These are phyloP conservation scores for Sus cebifrons DNA, from an alignment of 2,797 vertebrate species.

Conservation along the genomic window DNA sequence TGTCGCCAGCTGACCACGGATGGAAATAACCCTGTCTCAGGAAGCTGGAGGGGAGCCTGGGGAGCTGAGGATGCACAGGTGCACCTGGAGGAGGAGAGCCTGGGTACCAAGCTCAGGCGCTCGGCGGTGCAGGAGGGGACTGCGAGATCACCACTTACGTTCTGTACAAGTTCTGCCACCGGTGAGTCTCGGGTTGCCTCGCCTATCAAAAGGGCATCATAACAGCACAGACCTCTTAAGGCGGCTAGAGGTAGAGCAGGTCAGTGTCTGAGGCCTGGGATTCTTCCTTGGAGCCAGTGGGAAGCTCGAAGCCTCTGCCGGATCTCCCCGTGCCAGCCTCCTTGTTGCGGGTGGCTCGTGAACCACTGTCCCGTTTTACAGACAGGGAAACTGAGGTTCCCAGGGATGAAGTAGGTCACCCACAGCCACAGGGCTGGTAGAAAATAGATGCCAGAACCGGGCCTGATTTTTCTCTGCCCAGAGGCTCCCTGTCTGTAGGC, in stretches of 20 bases:
- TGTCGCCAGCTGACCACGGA: background rate
- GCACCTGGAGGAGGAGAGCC: background rate
- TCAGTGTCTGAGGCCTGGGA: background rate
- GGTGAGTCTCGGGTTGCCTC: background rate
- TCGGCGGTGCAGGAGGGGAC: background rate
- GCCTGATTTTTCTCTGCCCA: background rate
- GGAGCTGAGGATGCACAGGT: background rate
- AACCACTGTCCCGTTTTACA: background rate
- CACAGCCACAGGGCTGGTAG: background rate
- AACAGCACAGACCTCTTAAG: background rate
- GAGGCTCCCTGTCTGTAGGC: background rate
- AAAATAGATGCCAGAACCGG: background rate
- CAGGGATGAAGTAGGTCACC: background rate
- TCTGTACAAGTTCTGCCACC: background rate
- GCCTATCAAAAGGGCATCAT: background rate
- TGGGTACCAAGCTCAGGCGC: background rate
- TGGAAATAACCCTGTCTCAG: background rate
- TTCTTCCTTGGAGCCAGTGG: background rate
- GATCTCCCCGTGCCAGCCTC: background rate
- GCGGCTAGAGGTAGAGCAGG: rapidly evolving
- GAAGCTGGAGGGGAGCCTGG: background rate
- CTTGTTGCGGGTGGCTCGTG: background rate
- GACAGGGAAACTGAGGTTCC: constrained; percentile 17
- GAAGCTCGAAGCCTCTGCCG: background rate
- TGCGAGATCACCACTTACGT: background rate